These are phyloP conservation scores for Phoxinus dragarum DNA, from an alignment of 2,797 vertebrate species.

Conservation along the genomic window DNA sequence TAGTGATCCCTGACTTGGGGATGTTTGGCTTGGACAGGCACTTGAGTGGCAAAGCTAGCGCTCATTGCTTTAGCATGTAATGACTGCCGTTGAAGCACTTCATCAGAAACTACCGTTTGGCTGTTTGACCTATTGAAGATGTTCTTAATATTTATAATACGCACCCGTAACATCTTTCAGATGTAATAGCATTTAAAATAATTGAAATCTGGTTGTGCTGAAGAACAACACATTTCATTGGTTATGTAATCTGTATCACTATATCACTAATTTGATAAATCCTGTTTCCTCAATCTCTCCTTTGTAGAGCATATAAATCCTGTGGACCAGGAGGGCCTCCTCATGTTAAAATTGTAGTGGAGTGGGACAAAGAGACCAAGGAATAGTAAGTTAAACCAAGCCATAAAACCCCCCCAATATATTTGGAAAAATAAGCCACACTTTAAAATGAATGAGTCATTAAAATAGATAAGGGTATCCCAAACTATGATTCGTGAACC, in stretches of 20 bases:
- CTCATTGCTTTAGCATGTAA: not conserved
- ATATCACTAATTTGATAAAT: not conserved
- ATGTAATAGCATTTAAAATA: not conserved
- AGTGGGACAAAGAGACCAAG: slow-evolving; percentile 99
- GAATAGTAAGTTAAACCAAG: slow-evolving; percentile 88
- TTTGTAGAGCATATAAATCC: slow-evolving; percentile 90
- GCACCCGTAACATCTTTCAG: no score
- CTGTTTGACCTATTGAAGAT: not conserved
- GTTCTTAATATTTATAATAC: not conserved
- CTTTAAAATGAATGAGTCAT: not conserved
- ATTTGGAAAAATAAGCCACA: not conserved
- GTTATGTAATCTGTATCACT: not conserved
- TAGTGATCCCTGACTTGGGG: not conserved
- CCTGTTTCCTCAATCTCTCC: slow-evolving; percentile 26
- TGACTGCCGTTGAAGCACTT: not conserved
- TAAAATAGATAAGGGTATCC: not conserved
- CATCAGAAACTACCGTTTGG: not conserved
- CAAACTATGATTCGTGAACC: not conserved
- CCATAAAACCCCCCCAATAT: not conserved
- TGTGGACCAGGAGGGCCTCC: slow-evolving; percentile 94
- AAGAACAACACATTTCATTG: not conserved
- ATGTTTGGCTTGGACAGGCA: not conserved
- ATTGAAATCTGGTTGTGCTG: not conserved
- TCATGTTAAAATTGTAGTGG: slow-evolving; percentile 97
- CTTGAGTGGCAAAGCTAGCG: not conserved